Evolutionary conservation across 1,140 invertebrate species (phyloP).

Genomic region (Cyclina sinensis): DNA sequence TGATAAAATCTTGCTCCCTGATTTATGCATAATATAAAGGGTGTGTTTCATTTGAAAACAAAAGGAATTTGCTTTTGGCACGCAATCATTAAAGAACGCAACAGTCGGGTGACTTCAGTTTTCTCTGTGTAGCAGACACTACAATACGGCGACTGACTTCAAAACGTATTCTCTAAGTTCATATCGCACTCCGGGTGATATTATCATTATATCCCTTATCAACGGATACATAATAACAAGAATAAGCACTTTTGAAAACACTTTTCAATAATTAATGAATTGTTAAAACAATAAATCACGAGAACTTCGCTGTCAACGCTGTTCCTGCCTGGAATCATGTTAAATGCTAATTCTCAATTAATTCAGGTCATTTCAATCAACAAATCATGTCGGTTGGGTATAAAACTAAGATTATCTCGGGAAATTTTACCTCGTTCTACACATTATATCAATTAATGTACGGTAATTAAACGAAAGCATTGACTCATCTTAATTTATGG

Average conservation of each 20-base stretch:
- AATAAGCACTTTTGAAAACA: conserved; percentile 16
- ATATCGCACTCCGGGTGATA: too few relatives aligned
- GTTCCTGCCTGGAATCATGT: neutral
- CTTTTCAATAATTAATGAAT: conserved; percentile 43
- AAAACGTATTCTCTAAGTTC: too few relatives aligned
- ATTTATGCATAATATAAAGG: too few relatives aligned
- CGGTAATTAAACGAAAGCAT: conserved; percentile 17
- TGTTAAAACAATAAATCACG: conserved; percentile 35
- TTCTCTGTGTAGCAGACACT: too few relatives aligned
- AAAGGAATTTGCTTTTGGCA: too few relatives aligned
- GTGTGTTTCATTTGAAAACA: too few relatives aligned
- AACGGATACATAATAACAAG: neutral
- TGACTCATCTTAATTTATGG: conserved; percentile 4
- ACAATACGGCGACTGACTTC: too few relatives aligned
- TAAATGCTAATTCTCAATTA: conserved; percentile 38
- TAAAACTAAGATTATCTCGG: conserved; percentile 61
- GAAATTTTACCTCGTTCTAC: conserved; percentile 43
- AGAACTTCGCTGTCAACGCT: neutral
- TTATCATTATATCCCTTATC: neutral
- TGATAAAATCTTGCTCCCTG: too few relatives aligned
- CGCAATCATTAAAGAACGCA: too few relatives aligned
- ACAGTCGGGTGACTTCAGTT: too few relatives aligned
- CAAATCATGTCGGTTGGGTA: conserved; percentile 5
- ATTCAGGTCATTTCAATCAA: conserved; percentile 8
- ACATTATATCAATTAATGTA: conserved; percentile 54